Percentiles rank a stretch among this genome's conserved stretches.
These are phyloP conservation scores for Parauchenoglanis punctatus DNA, from an alignment of 2,797 vertebrate species.

Conservation along the genomic window DNA sequence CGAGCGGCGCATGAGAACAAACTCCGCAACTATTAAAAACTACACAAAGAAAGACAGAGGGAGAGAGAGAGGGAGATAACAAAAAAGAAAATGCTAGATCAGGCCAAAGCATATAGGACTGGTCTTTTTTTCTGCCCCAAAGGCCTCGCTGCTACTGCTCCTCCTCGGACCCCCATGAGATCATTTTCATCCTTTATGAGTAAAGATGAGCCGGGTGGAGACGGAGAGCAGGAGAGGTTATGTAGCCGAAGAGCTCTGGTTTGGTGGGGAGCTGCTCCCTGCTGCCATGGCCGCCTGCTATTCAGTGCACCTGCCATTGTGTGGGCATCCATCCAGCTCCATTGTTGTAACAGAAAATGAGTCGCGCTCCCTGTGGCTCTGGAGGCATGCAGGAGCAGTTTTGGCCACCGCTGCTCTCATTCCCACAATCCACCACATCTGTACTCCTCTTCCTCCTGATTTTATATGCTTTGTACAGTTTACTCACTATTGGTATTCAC, in stretches of 20 bases:
- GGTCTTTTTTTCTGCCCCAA: slow-evolving; percentile 66
- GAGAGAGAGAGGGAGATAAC: slow-evolving; percentile 41
- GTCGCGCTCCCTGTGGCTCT: slow-evolving; percentile 74
- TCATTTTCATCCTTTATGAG: slow-evolving; percentile 81
- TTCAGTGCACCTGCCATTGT: slow-evolving; percentile 82
- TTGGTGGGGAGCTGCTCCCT: slow-evolving; percentile 72
- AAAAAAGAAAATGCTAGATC: slow-evolving; percentile 44
- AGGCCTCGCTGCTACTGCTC: slow-evolving; percentile 67
- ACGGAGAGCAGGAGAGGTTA: slow-evolving; percentile 76
- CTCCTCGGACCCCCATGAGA: slow-evolving; percentile 73
- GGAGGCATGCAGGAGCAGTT: slow-evolving; percentile 74
- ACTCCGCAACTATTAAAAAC: slow-evolving; percentile 64
- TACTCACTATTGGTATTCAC: background rate
- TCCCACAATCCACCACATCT: slow-evolving; percentile 56
- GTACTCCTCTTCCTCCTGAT: background rate
- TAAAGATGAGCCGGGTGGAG: slow-evolving; percentile 74
- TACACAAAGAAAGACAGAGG: slow-evolving; percentile 56
- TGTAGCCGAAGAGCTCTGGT: slow-evolving; percentile 69
- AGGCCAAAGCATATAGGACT: slow-evolving; percentile 52
- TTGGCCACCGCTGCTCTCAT: slow-evolving; percentile 59
- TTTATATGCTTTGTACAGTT: background rate
- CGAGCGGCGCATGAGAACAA: slow-evolving; percentile 68
- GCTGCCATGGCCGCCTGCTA: slow-evolving; percentile 74
- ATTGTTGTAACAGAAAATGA: slow-evolving; percentile 75
- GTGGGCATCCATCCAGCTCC: slow-evolving; percentile 74